Evolutionary conservation across 1,140 invertebrate species (phyloP).

Genomic region (Leptinotarsa defecta): DNA sequence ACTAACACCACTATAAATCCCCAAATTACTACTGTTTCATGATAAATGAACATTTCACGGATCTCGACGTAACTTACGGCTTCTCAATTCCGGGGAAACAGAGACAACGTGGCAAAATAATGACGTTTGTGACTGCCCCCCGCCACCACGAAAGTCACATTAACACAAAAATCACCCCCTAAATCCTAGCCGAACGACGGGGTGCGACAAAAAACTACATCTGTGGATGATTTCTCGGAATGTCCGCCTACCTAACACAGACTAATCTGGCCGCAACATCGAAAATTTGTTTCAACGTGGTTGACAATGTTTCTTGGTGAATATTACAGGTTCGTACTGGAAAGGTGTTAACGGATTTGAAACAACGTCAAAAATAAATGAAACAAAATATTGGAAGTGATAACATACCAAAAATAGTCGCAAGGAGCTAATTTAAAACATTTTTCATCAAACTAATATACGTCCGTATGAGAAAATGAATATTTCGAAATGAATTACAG

Average conservation of each 20-base stretch:
- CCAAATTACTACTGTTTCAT: slow-evolving; percentile 23
- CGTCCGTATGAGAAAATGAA: no score
- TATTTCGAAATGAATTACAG: no score
- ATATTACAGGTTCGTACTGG: no score
- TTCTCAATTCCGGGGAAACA: slow-evolving; percentile 11
- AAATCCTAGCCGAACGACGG: slow-evolving; percentile 22
- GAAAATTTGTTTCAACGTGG: neutral
- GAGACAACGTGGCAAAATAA: slow-evolving; percentile 27
- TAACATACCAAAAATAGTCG: no score
- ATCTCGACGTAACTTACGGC: slow-evolving; percentile 7
- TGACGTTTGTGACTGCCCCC: slow-evolving; percentile 33
- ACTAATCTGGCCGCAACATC: slow-evolving; percentile 30
- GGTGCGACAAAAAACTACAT: slow-evolving; percentile 15
- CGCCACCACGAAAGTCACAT: slow-evolving; percentile 28
- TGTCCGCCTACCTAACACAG: slow-evolving; percentile 24
- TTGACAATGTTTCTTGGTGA: no score
- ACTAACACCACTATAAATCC: slow-evolving; percentile 15
- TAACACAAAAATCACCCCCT: slow-evolving; percentile 35
- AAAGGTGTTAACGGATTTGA: no score
- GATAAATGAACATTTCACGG: slow-evolving; percentile 19
- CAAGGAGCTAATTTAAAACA: no score
- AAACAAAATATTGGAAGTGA: no score
- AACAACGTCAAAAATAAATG: no score
- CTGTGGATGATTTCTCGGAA: slow-evolving; percentile 28
- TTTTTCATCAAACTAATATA: no score